Conservation (phyloP, 2,797 vertebrate species). For the Fratercula arctica region DNA sequence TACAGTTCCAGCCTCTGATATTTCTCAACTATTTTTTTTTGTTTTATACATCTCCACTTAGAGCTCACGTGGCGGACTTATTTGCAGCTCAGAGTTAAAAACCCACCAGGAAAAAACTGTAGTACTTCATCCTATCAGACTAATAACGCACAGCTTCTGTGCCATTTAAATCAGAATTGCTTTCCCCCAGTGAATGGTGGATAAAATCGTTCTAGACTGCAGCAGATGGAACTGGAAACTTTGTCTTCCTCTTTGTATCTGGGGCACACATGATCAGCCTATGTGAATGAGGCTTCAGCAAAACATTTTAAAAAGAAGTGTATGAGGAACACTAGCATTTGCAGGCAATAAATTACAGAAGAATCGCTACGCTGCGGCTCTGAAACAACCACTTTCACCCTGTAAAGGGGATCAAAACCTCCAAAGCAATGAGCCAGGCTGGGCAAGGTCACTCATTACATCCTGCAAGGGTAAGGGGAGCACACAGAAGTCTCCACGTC, state of each 20-base stretch:
- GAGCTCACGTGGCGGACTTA: not conserved
- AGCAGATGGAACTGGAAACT: slow-evolving; percentile 39
- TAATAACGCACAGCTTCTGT: not conserved
- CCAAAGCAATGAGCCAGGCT: not conserved
- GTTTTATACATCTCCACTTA: not conserved
- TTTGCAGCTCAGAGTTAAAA: slow-evolving; percentile 14
- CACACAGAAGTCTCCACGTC: not conserved
- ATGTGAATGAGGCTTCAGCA: not conserved
- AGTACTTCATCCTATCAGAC: slow-evolving; percentile 5
- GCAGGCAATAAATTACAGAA: not conserved
- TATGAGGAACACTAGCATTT: not conserved
- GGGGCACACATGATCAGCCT: not conserved
- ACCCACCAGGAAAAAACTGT: not conserved
- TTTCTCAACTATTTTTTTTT: not conserved
- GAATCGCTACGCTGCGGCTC: not conserved
- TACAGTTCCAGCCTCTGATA: not conserved
- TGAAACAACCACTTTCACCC: not conserved
- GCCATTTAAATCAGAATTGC: slow-evolving; percentile 32
- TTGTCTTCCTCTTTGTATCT: slow-evolving; percentile 11
- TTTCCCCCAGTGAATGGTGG: not conserved
- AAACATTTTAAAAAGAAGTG: not conserved
- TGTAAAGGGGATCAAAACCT: not conserved
- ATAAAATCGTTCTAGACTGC: slow-evolving; percentile 33
- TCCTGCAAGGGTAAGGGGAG: not conserved
- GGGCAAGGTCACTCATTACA: not conserved